A percentile compares a stretch with the other conserved stretches of the same genome.
phyloP scores from a whole-genome alignment of 2,888 invertebrate species.

The Psococerastis gibbosa region DNA sequence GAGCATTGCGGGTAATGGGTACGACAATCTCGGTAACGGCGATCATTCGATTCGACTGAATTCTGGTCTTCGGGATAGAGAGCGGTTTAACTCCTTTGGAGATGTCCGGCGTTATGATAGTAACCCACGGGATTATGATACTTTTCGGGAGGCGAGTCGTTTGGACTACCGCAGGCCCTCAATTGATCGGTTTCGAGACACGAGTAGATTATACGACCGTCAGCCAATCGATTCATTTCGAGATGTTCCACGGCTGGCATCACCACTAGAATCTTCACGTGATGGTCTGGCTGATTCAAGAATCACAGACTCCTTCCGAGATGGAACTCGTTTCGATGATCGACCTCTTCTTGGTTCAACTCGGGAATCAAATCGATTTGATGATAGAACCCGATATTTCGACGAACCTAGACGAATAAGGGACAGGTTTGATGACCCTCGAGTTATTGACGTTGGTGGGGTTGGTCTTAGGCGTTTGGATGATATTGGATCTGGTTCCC shows the following conservation, averaged over 20 bases:
- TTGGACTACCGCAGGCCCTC: neutral
- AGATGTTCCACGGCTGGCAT: neutral
- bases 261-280: neutral
- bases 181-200: neutral
- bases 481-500: neutral
- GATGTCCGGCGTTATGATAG: too few relatives aligned
- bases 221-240: neutral
- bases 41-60: constrained; percentile 6
- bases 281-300: neutral
- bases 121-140: too few relatives aligned
- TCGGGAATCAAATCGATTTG: neutral
- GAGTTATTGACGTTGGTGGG: neutral
- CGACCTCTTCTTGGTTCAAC: neutral
- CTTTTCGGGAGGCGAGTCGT: neutral
- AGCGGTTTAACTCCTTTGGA: neutral
- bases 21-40: constrained; percentile 5
- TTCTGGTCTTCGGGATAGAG: neutral
- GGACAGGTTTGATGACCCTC: neutral
- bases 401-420: neutral
- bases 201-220: neutral
- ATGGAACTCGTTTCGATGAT: neutral
- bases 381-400: neutral
- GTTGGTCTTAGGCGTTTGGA: neutral
- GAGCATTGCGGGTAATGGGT: constrained; percentile 4
- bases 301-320: neutral